A percentile compares a stretch with the other conserved stretches of the same genome.
phyloP scores from a whole-genome alignment of 1,140 invertebrate genomes.

The Heliothis virescens region DNA sequence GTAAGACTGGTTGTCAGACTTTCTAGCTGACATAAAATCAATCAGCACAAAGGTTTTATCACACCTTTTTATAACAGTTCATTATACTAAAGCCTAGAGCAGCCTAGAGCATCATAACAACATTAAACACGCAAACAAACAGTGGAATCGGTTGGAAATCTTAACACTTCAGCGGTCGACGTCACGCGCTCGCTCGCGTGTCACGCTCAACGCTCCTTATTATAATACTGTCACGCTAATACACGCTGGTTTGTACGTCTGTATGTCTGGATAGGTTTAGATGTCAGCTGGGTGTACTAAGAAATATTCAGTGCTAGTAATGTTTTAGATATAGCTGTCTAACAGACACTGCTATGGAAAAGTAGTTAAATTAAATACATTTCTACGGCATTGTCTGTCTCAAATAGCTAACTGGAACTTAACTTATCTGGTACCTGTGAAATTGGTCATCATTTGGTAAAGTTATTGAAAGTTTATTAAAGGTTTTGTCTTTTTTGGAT shows the following conservation, averaged over 20 bases:
- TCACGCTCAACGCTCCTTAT: background rate
- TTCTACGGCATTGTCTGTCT: too few species aligned
- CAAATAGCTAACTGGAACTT: too few species aligned
- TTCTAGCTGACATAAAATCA: too few species aligned
- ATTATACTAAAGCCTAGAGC: background rate
- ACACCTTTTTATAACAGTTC: background rate
- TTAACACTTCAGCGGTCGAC: background rate
- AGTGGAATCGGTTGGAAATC: conserved; percentile 5
- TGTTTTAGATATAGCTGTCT: too few species aligned
- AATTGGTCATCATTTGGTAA: too few species aligned
- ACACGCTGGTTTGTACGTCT: background rate
- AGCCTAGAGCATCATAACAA: background rate
- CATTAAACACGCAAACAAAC: conserved; percentile 8
- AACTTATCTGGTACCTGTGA: too few species aligned
- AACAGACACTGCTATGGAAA: too few species aligned
- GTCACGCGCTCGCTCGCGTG: conserved; percentile 24
- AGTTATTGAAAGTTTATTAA: too few species aligned
- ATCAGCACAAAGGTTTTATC: background rate
- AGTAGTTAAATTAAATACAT: too few species aligned
- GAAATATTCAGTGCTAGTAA: too few species aligned
- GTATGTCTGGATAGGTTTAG: background rate
- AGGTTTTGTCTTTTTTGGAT: too few species aligned
- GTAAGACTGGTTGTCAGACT: too few species aligned
- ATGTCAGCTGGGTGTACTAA: background rate
- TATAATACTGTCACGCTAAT: conserved; percentile 15